Base-by-base conservation (phyloP, 2,113 vertebrate genomes). In the Lathamus discolor region DNA sequence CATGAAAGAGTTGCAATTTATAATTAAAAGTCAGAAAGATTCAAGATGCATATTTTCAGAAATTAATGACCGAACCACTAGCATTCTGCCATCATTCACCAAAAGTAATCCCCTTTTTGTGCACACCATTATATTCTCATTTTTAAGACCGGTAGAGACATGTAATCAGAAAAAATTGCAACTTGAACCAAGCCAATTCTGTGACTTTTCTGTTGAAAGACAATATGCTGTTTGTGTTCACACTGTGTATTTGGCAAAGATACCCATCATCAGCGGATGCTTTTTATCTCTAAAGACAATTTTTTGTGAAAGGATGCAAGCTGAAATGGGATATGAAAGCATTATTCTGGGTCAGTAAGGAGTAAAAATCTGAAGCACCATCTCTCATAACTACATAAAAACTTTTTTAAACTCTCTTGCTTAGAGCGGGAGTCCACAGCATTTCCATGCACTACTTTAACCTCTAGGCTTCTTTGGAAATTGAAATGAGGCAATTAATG, bases 371-470 rank as follows among this genome's bases (percentile, higher is more conserved):
- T 39, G 28, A 67, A 80, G 25, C 8, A 51, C 18, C 6, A 13
- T 17, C 11, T 74, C 22, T 57, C 15, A 5, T 23, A 62, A 59
- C 9, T 6, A 33, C 28, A 76, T 6, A 66, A 22, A 46, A 4
- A 4, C 39, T 29, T 79, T 73, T 13, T 1, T 1, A 6, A 27
- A 62, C 64, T 11, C 10, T 51, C 28, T 6, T n/a, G 8, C 33
- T 86, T 43, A n/a, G 49, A 59, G 15, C 1, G 2, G 11, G 44
- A 63, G 11, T 0, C 0, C 76, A 39, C 13, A 31, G 5, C 22
- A 51, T 57, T 82, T 85, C 24, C 33, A 14, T 25, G 3, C 0
- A 1, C 17, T 52, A 10, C 9, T 59, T 79, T 57, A 88, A 54
- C 24, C 8, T 20, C 8, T 35, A 57, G 8, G 2, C 2, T 46